Percentiles rank a stretch among this genome's conserved stretches.
Evolutionary conservation across 92 coral and sea anemone genomes (phyloP).

Genomic region (Epizoanthus ramosus): DNA sequence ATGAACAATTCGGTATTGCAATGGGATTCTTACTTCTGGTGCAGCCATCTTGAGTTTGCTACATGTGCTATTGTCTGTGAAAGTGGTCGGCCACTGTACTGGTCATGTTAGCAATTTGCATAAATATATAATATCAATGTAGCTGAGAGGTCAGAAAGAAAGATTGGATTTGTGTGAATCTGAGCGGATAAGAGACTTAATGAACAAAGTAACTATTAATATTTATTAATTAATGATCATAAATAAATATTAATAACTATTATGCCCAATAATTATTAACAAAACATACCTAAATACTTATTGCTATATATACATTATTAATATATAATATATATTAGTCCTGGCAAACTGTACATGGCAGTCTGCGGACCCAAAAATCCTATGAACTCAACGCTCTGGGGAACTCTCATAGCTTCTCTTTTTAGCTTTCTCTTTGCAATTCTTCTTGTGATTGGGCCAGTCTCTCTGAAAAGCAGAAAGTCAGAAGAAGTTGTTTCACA

Average conservation of each 20-base stretch:
- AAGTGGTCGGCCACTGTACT: too few species aligned
- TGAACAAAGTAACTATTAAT: too few species aligned
- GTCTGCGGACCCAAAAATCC: background rate
- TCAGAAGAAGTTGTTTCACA: background rate
- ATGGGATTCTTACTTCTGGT: too few species aligned
- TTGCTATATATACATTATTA: background rate
- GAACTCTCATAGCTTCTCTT: slow-evolving; percentile 60
- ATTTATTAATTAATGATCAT: too few species aligned
- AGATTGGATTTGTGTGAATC: too few species aligned
- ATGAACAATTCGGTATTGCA: too few species aligned
- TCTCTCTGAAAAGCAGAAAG: slow-evolving; percentile 65
- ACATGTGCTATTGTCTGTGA: too few species aligned
- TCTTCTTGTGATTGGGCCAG: slow-evolving; percentile 88
- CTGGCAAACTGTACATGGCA: background rate
- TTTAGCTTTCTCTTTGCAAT: slow-evolving; percentile 83
- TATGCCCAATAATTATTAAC: background rate
- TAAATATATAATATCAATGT: too few species aligned
- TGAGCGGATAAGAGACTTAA: too few species aligned
- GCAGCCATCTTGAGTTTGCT: too few species aligned
- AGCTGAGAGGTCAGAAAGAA: too few species aligned
- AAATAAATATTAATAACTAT: background rate
- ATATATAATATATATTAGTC: background rate
- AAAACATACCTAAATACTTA: background rate
- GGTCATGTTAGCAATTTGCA: too few species aligned
- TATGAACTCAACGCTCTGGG: slow-evolving; percentile 67